Evolutionary conservation across 64 coral and sea anemone species (phyloP).

Genomic region (Porites australiensis): DNA sequence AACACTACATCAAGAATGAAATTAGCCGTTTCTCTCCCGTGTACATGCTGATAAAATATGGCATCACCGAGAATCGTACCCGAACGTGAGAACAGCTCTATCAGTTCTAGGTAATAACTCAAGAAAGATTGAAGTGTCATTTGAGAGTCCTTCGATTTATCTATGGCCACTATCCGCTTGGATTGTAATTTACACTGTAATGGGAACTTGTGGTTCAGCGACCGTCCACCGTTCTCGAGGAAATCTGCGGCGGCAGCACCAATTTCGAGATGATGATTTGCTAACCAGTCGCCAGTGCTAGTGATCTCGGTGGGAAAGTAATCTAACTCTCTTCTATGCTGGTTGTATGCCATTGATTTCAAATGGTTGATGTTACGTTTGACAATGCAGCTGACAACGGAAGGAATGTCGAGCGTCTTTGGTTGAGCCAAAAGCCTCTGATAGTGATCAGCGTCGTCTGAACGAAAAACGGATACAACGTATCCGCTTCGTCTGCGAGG

Average conservation of each 20-base stretch:
- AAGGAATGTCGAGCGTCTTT: background rate
- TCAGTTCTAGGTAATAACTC: background rate
- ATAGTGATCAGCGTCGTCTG: background rate
- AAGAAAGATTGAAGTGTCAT: background rate
- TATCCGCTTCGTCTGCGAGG: background rate
- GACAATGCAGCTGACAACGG: fast-evolving
- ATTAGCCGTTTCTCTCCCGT: background rate
- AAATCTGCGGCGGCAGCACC: background rate
- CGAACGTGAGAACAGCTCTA: background rate
- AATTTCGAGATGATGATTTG: background rate
- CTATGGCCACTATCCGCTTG: background rate
- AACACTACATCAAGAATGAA: background rate
- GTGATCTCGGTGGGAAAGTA: background rate
- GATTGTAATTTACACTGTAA: background rate
- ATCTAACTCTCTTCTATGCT: background rate
- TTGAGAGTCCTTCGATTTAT: background rate
- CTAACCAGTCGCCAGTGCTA: background rate
- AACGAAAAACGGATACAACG: background rate
- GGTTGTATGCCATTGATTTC: background rate
- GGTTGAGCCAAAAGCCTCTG: background rate
- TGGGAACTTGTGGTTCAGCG: background rate
- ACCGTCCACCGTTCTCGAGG: background rate
- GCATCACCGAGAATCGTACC: background rate
- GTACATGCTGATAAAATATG: background rate
- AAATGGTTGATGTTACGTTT: background rate